phyloP scores from a whole-genome alignment of 2,797 vertebrate species.

The Orientallactaga sibirica region DNA sequence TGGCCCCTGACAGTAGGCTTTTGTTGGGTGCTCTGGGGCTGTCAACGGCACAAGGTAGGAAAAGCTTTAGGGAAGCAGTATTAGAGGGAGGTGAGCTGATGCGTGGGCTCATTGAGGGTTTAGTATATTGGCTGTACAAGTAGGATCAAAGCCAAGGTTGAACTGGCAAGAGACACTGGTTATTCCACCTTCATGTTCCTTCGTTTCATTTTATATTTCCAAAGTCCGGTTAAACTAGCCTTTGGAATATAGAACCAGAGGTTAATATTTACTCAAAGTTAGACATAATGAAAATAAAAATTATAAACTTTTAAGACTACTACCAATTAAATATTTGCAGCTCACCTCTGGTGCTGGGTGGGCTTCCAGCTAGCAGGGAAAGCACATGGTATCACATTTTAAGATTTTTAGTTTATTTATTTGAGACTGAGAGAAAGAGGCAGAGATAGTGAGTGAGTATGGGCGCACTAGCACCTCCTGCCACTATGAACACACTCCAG shows the following conservation, averaged over 20 bases:
- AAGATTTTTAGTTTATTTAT: too few species aligned
- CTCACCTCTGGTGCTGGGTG: neutral
- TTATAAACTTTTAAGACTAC: conserved; percentile 13
- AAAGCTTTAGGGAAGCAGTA: neutral
- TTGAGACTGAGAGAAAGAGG: too few species aligned
- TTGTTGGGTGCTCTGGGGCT: conserved; percentile 14
- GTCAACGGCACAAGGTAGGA: conserved; percentile 10
- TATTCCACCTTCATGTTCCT: neutral
- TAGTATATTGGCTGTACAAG: neutral
- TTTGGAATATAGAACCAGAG: conserved; percentile 20
- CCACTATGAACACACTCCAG: too few species aligned
- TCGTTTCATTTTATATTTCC: conserved; percentile 17
- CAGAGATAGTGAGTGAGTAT: too few species aligned
- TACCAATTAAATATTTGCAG: neutral
- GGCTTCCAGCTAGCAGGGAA: neutral
- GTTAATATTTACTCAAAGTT: conserved; percentile 8
- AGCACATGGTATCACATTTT: neutral
- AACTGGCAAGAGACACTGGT: neutral
- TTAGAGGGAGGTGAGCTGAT: neutral
- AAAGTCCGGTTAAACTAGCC: neutral
- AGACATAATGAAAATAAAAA: conserved; percentile 56
- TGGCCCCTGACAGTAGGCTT: conserved; percentile 44
- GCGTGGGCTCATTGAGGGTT: neutral
- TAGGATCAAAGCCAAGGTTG: neutral
- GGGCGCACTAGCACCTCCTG: too few species aligned